A percentile compares a stretch with the other conserved stretches of the same genome.
Conservation (phyloP, 2,888 invertebrate species). For the Emesis furor region DNA sequence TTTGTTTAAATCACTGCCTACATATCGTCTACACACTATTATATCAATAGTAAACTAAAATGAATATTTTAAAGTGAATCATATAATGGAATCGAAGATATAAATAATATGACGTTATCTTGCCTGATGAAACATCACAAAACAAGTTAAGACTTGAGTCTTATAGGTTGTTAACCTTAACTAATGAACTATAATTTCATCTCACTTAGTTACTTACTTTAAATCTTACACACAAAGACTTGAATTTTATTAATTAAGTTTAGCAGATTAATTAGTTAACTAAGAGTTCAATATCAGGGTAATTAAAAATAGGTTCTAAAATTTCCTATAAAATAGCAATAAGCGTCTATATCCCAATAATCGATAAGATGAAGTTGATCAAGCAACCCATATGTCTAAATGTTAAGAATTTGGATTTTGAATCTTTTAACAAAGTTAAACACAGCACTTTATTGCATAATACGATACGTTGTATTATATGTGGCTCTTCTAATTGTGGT, state of each 20-base stretch:
- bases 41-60: too few species aligned
- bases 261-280: neutral
- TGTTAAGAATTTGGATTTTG: neutral
- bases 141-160: too few species aligned
- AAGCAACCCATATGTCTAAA: neutral
- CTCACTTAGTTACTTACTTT: too few species aligned
- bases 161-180: too few species aligned
- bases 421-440: neutral
- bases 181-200: too few species aligned
- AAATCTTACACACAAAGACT: neutral
- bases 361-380: neutral
- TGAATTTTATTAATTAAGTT: neutral
- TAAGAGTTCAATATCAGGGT: neutral
- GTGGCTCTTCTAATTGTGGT: constrained; percentile 44
- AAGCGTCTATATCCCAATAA: neutral
- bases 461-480: constrained; percentile 43
- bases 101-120: too few species aligned
- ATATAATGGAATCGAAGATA: too few species aligned
- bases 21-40: too few species aligned
- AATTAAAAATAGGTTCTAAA: too few species aligned
- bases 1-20: too few species aligned
- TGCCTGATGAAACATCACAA: too few species aligned
- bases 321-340: neutral
- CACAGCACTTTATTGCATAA: constrained; percentile 12
- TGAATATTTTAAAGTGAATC: too few species aligned